phyloP scores from a whole-genome alignment of 1,140 invertebrate species.

The Propsilocerus akamusi region DNA sequence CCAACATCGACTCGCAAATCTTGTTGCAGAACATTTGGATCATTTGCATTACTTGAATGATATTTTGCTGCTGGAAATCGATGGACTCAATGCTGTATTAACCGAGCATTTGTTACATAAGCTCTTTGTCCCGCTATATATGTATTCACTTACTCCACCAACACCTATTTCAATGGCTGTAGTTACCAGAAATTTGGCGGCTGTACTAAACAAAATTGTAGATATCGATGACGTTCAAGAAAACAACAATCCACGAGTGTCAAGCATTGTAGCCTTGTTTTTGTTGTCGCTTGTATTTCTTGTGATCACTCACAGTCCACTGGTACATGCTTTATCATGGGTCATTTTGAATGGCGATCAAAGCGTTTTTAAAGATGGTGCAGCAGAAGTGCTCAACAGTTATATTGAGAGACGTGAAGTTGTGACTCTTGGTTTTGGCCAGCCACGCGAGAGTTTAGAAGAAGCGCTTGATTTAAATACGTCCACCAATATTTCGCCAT shows the following conservation, averaged over 20 bases:
- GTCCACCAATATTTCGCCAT: not conserved
- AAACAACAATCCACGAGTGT: slow-evolving; percentile 49
- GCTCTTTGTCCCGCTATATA: slow-evolving; percentile 83
- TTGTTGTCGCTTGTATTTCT: slow-evolving; percentile 91
- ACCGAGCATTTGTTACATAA: slow-evolving; percentile 88
- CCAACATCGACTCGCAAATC: slow-evolving; percentile 75
- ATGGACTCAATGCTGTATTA: slow-evolving; percentile 86
- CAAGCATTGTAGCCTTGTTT: slow-evolving; percentile 79
- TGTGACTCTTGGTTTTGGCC: slow-evolving; percentile 23
- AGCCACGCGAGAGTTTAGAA: slow-evolving; percentile 41
- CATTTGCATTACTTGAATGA: slow-evolving; percentile 97
- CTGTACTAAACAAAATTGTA: slow-evolving; percentile 34
- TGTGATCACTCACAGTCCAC: slow-evolving; percentile 72
- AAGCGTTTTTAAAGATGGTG: slow-evolving; percentile 46
- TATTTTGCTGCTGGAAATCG: slow-evolving; percentile 81
- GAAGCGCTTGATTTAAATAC: slow-evolving; percentile 29
- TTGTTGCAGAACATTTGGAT: slow-evolving; percentile 95
- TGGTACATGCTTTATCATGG: slow-evolving; percentile 74
- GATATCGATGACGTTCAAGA: slow-evolving; percentile 24
- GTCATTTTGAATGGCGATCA: slow-evolving; percentile 68
- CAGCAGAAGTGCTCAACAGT: slow-evolving; percentile 54
- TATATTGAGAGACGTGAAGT: slow-evolving; percentile 34
- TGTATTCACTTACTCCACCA: slow-evolving; percentile 62
- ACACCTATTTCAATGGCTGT: slow-evolving; percentile 26
- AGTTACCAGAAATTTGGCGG: slow-evolving; percentile 36